Percentiles rank a stretch among this genome's conserved stretches.
These are phyloP conservation scores for Rostratula benghalensis DNA, from an alignment of 2,113 vertebrate species.

Conservation along the genomic window DNA sequence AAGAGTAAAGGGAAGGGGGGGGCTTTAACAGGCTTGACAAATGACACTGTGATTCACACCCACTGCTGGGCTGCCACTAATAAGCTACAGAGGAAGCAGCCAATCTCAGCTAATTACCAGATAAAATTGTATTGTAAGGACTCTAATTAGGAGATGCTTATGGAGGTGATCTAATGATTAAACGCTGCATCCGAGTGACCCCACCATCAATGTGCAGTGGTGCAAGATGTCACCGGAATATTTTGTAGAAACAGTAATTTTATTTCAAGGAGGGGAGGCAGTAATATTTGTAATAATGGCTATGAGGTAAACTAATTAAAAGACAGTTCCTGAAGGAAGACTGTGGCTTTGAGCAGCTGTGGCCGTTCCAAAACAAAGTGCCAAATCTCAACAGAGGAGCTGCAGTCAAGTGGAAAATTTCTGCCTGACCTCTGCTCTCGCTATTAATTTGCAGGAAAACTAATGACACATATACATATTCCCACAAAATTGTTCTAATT, in stretches of 20 bases:
- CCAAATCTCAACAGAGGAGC: conserved; percentile 85
- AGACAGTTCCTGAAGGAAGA: conserved; percentile 86
- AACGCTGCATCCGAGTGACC: conserved; percentile 88
- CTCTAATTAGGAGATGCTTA: conserved; percentile 95
- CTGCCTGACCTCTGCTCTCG: conserved; percentile 88
- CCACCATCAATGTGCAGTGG: conserved; percentile 82
- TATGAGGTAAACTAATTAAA: conserved; percentile 98
- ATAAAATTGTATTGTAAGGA: conserved; percentile 93
- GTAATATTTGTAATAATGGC: conserved; percentile 93
- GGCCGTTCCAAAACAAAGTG: conserved; percentile 82
- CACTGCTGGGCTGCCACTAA: conserved; percentile 89
- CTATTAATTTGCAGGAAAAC: conserved; percentile 98
- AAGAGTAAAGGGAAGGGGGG: conserved; percentile 57
- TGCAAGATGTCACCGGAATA: conserved; percentile 80
- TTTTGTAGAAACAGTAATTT: conserved; percentile 85
- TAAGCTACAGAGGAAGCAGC: conserved; percentile 91
- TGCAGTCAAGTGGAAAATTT: conserved; percentile 94
- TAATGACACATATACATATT: conserved; percentile 99
- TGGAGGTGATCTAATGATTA: conserved; percentile 94
- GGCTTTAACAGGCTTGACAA: conserved; percentile 81
- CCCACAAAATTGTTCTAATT: conserved; percentile 98
- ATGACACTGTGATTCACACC: conserved; percentile 86
- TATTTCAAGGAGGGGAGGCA: conserved; percentile 79
- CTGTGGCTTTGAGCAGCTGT: conserved; percentile 84
- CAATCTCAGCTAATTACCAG: conserved; percentile 97